Base-by-base conservation (phyloP, 2,888 invertebrate genomes). In the Aspidiotus destructor region DNA sequence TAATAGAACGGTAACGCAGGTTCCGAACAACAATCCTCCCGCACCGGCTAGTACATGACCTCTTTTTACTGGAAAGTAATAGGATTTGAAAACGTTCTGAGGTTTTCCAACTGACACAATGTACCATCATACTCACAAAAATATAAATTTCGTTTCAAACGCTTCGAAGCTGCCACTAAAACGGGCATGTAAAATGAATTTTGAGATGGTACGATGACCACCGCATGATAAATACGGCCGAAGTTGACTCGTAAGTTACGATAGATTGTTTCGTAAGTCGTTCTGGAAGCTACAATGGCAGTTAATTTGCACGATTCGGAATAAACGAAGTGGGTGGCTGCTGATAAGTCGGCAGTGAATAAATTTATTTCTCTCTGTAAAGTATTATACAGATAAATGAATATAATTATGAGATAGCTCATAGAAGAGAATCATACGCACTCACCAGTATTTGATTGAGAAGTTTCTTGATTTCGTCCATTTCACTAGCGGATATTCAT, bases 21-120 rank as follows among this genome's bases (percentile, higher is more conserved):
- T 74, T 6, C 79, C 79, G 42, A 77, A 72, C 8, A 76, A 73
- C 60, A 79, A 75, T 60, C 79, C 79, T 52, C 76, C 73, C 61
- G 75, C 75, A 28, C 78, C 76, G 70, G 77, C 76, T 63, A 75
- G 76, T 11, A 78, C 67, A 65, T 75, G 75, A 53, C 75, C 74
- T 70, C 75, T 73, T 48, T 75, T 75, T 70, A 76, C 78, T 78
- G 71, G 53, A 61, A 64, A 41, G 41, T 63, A 70, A 71, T 28
- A 42, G 17, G 53, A 65, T 15, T 40, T 40, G 13, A 17, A 58
- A 40, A 28, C 40, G 9, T 28, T 10, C 28, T 2, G 40, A 28
- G 40, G 1, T 11, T 28, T 9, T 2, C 7, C 6, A 28, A 28
- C 28, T 3, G 5, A 28, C 28, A 5, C 28, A 28, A 5, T 28